Conservation (phyloP, 2,113 vertebrate genomes). For the Cygnus buccinator region DNA sequence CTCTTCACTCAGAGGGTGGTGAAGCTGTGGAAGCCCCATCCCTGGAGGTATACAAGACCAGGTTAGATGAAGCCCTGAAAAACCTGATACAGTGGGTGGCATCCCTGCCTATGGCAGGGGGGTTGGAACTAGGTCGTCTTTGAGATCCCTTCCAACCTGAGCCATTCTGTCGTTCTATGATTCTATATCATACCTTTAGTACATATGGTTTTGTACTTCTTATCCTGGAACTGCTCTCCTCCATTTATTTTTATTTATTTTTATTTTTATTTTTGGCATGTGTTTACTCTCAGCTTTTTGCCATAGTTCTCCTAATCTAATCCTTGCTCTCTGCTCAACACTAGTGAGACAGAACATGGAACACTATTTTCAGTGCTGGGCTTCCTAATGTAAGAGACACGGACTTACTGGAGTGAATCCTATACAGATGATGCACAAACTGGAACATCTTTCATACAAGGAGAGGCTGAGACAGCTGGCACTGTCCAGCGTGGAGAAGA, state of each 20-base stretch:
- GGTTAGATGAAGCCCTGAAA: no score
- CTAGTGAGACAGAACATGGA: neutral
- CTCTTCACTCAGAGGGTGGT: no score
- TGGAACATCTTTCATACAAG: accelerated
- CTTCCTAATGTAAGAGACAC: neutral
- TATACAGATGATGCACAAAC: neutral
- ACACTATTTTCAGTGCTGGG: neutral
- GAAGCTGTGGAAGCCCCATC: no score
- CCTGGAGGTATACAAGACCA: no score
- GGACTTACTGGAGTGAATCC: accelerated
- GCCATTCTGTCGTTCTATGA: no score
- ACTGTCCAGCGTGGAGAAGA: neutral
- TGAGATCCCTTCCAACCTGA: no score
- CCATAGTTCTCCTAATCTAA: neutral
- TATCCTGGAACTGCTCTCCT: neutral
- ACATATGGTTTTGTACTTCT: neutral
- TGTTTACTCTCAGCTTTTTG: neutral
- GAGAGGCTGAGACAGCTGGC: neutral
- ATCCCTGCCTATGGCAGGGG: no score
- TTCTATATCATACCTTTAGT: neutral
- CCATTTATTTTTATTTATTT: neutral
- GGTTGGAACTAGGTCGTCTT: no score
- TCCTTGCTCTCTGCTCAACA: neutral
- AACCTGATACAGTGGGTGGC: no score
- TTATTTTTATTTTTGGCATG: neutral